Conservation (phyloP, 2,113 vertebrate species). For the Peromyscus maniculatus region DNA sequence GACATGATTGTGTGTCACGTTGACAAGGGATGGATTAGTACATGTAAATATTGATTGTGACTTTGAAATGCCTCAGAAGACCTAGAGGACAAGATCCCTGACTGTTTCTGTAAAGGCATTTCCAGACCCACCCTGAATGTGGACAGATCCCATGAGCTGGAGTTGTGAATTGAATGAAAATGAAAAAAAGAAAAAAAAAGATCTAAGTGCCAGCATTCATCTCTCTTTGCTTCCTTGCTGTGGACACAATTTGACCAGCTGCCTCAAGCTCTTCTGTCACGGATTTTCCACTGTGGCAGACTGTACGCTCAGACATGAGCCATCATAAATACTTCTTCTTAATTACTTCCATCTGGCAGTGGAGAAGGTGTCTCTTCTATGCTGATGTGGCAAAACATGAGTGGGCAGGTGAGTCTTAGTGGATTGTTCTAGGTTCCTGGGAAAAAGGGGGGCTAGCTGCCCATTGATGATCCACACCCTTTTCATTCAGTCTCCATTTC, state of each 20-base stretch:
- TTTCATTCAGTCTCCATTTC: neutral
- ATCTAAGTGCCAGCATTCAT: neutral
- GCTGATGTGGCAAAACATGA: neutral
- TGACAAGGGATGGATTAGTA: neutral
- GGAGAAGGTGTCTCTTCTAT: too few species aligned
- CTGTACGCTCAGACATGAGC: neutral
- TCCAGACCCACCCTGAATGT: neutral
- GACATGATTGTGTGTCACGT: neutral
- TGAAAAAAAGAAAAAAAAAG: neutral
- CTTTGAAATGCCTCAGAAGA: neutral
- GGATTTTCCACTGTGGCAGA: neutral
- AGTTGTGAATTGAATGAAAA: neutral
- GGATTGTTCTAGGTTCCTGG: neutral
- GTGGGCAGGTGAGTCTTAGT: neutral
- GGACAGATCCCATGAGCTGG: neutral
- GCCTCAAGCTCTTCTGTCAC: neutral
- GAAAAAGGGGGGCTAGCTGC: fast-evolving
- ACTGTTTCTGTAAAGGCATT: neutral
- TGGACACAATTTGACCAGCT: too few species aligned
- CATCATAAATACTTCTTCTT: neutral
- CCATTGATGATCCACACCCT: fast-evolving
- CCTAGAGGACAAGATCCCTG: neutral
- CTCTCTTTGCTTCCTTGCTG: neutral
- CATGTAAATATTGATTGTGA: neutral
- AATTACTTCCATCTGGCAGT: neutral